phyloP scores from a whole-genome alignment of 2,113 vertebrate genomes.

The Lophochroa leadbeateri region DNA sequence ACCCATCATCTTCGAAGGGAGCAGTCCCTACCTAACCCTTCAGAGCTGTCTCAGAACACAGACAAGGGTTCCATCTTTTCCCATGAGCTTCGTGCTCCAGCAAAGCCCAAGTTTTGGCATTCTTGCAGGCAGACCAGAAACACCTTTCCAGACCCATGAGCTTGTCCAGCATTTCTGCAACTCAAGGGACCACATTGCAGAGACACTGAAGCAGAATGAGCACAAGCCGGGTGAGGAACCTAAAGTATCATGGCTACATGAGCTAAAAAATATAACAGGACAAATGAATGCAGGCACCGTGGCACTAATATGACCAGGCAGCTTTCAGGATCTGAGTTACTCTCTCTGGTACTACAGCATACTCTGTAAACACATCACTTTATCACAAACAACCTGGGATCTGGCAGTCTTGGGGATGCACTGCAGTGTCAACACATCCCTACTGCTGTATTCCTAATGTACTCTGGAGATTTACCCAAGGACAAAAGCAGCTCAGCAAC shows the following conservation, averaged over 20 bases:
- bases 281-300: background rate
- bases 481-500: background rate
- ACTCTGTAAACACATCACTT: background rate
- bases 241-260: background rate
- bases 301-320: background rate
- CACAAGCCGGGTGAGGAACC: background rate
- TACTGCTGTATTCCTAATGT: background rate
- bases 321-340: background rate
- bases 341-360: accelerated
- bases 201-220: background rate
- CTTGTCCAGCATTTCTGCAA: background rate
- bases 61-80: background rate
- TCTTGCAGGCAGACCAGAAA: background rate
- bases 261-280: background rate
- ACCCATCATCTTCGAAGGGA: background rate
- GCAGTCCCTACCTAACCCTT: background rate
- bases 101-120: background rate
- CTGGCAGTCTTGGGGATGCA: background rate
- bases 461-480: background rate
- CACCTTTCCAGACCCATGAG: background rate
- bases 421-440: background rate
- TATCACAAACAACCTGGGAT: background rate
- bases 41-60: background rate
- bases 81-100: background rate
- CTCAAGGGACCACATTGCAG: background rate